Conservation (phyloP, 1,140 invertebrate species). For the Rhyzopertha dominica region DNA sequence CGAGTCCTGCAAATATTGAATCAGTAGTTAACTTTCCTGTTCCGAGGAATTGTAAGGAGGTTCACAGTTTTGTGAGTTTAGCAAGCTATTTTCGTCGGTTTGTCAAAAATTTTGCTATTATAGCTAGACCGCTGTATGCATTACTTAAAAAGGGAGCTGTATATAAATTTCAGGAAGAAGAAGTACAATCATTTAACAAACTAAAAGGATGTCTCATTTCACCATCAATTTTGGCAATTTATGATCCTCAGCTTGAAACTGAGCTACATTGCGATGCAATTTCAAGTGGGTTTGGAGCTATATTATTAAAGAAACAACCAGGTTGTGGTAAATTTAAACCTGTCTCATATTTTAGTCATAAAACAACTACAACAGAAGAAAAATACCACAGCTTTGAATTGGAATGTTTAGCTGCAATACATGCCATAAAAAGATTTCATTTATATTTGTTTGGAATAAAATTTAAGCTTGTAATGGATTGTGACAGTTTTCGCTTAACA, state of each 20-base stretch:
- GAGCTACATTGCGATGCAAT: too few species aligned
- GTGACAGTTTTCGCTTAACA: too few species aligned
- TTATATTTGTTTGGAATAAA: too few species aligned
- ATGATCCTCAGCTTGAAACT: slow-evolving; percentile 22
- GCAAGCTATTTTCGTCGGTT: slow-evolving; percentile 33
- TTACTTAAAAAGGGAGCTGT: too few species aligned
- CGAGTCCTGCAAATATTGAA: not conserved
- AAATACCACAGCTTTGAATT: slow-evolving; percentile 34
- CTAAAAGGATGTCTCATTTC: slow-evolving; percentile 24
- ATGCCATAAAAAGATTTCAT: too few species aligned
- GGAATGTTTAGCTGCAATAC: too few species aligned
- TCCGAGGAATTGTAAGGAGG: slow-evolving; percentile 25
- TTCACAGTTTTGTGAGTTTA: slow-evolving; percentile 33
- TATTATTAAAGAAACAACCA: slow-evolving; percentile 23
- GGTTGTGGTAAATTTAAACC: slow-evolving; percentile 27
- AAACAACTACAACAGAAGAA: slow-evolving; percentile 27
- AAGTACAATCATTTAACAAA: slow-evolving; percentile 24
- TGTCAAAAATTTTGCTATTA: slow-evolving; percentile 24
- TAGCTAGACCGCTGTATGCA: slow-evolving; percentile 27
- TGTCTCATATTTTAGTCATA: slow-evolving; percentile 32
- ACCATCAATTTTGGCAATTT: slow-evolving; percentile 34
- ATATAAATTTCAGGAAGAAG: slow-evolving; percentile 20
- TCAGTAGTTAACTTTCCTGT: slow-evolving; percentile 14
- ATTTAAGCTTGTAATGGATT: too few species aligned
- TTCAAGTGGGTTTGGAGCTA: slow-evolving; percentile 28